Percentiles rank a stretch among this genome's conserved stretches.
phyloP scores from a whole-genome alignment of 1,140 invertebrate genomes.

The Papilio xuthus region DNA sequence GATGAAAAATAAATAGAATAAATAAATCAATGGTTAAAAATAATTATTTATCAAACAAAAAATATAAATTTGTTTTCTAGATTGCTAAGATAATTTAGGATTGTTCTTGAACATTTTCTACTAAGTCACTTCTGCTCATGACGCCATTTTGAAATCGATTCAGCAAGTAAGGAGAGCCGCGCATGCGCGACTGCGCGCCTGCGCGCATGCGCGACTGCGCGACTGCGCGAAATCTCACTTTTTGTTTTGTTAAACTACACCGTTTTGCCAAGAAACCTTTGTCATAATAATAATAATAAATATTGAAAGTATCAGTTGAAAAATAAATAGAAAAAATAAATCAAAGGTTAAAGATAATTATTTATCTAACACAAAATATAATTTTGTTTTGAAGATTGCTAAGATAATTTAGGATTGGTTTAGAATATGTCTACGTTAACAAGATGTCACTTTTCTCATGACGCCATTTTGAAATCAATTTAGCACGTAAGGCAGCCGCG shows the following conservation, averaged over 20 bases:
- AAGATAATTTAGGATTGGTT: not conserved
- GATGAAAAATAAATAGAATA: too few relatives aligned
- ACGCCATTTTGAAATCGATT: conserved; percentile 8
- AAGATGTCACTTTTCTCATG: not conserved
- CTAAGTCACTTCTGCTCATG: not conserved
- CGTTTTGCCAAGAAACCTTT: too few relatives aligned
- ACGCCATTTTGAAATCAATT: conserved; percentile 4
- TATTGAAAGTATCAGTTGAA: not conserved
- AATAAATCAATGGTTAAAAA: not conserved
- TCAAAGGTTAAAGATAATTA: not conserved
- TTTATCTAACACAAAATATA: not conserved
- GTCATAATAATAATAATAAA: too few relatives aligned
- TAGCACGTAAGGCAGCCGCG: not conserved
- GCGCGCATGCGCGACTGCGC: too few relatives aligned
- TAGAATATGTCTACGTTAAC: not conserved
- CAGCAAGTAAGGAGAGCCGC: not conserved
- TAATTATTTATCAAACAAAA: not conserved
- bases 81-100: not conserved
- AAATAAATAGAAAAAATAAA: too few relatives aligned
- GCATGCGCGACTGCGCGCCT: not conserved
- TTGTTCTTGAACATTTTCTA: not conserved
- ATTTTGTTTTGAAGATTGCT: not conserved
- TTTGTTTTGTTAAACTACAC: too few relatives aligned
- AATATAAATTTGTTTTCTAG: not conserved
- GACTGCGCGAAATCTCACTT: too few relatives aligned